A percentile compares a stretch with the other conserved stretches of the same genome.
Evolutionary conservation across 2,113 vertebrate genomes (phyloP).

Genomic region (Prochilodus magdalenae): DNA sequence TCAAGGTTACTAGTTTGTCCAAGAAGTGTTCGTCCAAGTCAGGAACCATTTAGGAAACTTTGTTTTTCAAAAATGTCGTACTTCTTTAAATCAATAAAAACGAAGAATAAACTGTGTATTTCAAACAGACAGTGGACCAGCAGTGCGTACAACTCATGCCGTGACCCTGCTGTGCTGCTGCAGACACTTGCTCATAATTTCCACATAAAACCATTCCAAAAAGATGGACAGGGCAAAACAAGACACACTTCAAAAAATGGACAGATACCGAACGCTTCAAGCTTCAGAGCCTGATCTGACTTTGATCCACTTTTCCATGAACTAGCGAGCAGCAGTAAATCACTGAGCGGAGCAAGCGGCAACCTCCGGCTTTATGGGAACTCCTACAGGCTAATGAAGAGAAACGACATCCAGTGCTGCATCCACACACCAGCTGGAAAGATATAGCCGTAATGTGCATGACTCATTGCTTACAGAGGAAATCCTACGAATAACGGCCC

Average conservation of each 20-base stretch:
- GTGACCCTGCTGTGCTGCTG: not conserved
- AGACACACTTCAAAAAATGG: not conserved
- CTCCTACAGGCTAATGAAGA: conserved; percentile 31
- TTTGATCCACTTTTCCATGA: conserved; percentile 16
- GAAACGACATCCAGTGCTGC: conserved; percentile 16
- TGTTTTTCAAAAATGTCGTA: too few species aligned
- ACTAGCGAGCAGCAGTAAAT: not conserved
- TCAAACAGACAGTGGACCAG: not conserved
- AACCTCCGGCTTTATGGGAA: conserved; percentile 43
- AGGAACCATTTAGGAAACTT: too few species aligned
- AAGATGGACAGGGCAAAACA: not conserved
- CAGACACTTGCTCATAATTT: conserved; percentile 8
- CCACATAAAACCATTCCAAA: conserved; percentile 25
- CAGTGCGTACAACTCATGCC: not conserved
- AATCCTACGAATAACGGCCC: conserved; percentile 42
- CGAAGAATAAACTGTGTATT: not conserved
- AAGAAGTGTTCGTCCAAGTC: too few species aligned
- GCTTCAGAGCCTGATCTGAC: not conserved
- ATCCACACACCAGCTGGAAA: not conserved
- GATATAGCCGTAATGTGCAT: conserved; percentile 30
- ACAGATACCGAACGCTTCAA: not conserved
- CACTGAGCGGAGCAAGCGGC: not conserved
- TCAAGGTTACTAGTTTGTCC: too few species aligned
- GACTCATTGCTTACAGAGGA: conserved; percentile 38
- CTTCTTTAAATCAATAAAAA: not conserved